These are phyloP conservation scores for Azorinus chamasolen DNA, from an alignment of 2,888 invertebrate species.

Conservation along the genomic window DNA sequence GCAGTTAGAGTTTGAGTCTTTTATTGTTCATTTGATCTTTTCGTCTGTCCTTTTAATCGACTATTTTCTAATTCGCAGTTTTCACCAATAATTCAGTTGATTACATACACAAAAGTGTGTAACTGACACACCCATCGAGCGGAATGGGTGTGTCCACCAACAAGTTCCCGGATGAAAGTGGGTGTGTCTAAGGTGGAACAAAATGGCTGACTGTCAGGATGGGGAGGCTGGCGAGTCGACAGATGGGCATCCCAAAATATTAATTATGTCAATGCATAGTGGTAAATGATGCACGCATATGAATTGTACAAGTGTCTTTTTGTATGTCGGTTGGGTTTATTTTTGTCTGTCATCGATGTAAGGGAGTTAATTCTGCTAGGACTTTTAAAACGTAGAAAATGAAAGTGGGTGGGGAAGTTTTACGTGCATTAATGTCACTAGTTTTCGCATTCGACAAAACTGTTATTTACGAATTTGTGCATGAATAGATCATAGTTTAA, in stretches of 20 bases:
- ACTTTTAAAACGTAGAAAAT: conserved; percentile 2
- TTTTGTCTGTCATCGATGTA: not conserved
- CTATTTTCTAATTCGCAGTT: too few species aligned
- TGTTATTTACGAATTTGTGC: too few species aligned
- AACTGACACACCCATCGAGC: conserved; percentile 36
- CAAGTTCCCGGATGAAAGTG: conserved; percentile 59
- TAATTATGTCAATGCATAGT: not conserved
- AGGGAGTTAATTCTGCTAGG: conserved; percentile 2
- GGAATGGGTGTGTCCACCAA: conserved; percentile 46
- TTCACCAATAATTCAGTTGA: too few species aligned
- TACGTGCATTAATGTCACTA: too few species aligned
- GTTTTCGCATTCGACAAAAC: too few species aligned
- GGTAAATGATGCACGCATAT: not conserved
- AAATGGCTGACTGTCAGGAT: conserved; percentile 56
- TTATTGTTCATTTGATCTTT: too few species aligned
- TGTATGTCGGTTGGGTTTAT: not conserved
- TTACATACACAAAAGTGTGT: too few species aligned
- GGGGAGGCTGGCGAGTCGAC: conserved; percentile 38
- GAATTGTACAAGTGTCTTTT: not conserved
- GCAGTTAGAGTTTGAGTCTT: too few species aligned
- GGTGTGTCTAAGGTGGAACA: conserved; percentile 59
- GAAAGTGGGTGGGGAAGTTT: conserved; percentile 30
- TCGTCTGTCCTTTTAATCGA: too few species aligned
- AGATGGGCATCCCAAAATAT: not conserved
- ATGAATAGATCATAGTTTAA: too few species aligned